Base-by-base conservation (phyloP, 2,888 invertebrate species). In the Acanthosoma haemorrhoidale region DNA sequence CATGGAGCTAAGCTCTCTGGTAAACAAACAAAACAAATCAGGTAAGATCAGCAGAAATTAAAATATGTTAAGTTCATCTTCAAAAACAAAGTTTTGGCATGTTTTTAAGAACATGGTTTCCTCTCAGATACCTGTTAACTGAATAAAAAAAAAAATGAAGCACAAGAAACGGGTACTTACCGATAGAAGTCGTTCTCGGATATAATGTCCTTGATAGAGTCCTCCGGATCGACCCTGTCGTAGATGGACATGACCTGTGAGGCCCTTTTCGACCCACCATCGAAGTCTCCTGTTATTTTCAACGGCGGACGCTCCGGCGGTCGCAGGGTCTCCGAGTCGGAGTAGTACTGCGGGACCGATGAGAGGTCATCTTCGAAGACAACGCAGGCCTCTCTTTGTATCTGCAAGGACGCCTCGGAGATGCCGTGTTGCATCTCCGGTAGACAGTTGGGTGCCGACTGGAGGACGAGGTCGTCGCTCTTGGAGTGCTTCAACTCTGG, bases 121-220 rank as follows among this genome's bases (percentile, higher is more conserved):
- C n/a, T n/a, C n/a, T n/a, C n/a, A n/a, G n/a, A n/a, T n/a, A n/a
- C n/a, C n/a, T n/a, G n/a, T n/a, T n/a, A n/a, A n/a, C n/a, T n/a
- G n/a, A n/a, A n/a, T n/a, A n/a, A n/a, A n/a, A n/a, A n/a, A n/a
- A n/a, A n/a, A n/a, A n/a, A n/a, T n/a, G n/a, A n/a, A n/a, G n/a
- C n/a, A n/a, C n/a, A n/a, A n/a, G 21, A 43, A 21, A 43, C 1
- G 5, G 3, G 0, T 13, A 70, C 67, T 29, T 77, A 85, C 85
- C 84, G 83, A 79, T 85, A 85, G 76, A 86, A 82, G 78, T 86
- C 86, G 77, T 86, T 86, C 77, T 85, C 85, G 8, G 84, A 84
- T 71, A 86, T 84, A 76, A 86, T 86, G 77, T 86, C 86, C 68
- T 85, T 80, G 73, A 86, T 85, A 74, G 85, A 85, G 75, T 85